A percentile compares a stretch with the other conserved stretches of the same genome.
Conservation (phyloP, 2,113 vertebrate genomes). For the Syngnathus floridae region DNA sequence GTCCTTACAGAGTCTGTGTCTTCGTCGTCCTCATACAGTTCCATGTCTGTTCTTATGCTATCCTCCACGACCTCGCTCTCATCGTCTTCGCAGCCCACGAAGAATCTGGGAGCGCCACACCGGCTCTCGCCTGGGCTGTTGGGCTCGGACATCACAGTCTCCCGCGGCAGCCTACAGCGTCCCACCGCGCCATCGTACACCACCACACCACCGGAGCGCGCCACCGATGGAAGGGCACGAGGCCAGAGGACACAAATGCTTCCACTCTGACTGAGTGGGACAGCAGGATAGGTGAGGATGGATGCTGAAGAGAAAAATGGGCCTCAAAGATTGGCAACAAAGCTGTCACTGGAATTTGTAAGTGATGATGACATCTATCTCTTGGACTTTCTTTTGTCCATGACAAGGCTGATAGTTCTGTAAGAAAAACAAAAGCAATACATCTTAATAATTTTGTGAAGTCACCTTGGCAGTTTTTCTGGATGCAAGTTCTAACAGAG, state of each 20-base stretch:
- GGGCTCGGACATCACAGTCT: constrained; percentile 90
- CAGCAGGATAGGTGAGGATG: constrained; percentile 6
- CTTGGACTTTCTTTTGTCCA: constrained; percentile 22
- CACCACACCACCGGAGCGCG: constrained; percentile 45
- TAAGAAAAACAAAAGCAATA: constrained; percentile 16
- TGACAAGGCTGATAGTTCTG: constrained; percentile 26
- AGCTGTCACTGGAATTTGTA: constrained; percentile 7
- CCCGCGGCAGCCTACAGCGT: constrained; percentile 74
- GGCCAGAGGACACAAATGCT: constrained; percentile 19
- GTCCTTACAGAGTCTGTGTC: constrained; percentile 75
- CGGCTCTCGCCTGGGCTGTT: constrained; percentile 82
- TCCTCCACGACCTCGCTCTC: constrained; percentile 82
- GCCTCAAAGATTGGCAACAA: background rate
- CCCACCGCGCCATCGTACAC: constrained; percentile 67
- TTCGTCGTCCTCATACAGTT: constrained; percentile 85
- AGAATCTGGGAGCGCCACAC: constrained; percentile 86
- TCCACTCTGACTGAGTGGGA: constrained; percentile 15
- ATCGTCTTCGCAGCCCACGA: constrained; percentile 91
- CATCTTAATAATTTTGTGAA: background rate
- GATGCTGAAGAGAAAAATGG: background rate
- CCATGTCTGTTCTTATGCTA: constrained; percentile 88
- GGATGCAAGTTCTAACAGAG: background rate
- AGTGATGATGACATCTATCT: constrained; percentile 20
- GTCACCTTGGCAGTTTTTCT: background rate
- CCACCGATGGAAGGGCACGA: constrained; percentile 20